These are phyloP conservation scores for Tipula helvola DNA, from an alignment of 2,888 invertebrate genomes.

Conservation along the genomic window DNA sequence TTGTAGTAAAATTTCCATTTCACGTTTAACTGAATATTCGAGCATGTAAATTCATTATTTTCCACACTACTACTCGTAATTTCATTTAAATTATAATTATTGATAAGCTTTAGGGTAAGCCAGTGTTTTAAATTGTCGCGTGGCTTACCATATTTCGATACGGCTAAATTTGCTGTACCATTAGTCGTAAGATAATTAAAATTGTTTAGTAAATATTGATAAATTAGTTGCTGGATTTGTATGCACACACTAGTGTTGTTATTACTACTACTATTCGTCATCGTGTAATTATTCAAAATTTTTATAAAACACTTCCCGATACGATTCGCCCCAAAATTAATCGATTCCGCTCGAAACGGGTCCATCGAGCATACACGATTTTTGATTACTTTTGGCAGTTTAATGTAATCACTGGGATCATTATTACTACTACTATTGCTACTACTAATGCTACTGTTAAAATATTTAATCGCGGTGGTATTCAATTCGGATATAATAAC, in stretches of 20 bases:
- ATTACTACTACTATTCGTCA: conserved; percentile 14
- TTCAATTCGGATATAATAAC: conserved; percentile 23
- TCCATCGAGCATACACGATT: background rate
- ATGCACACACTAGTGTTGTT: conserved; percentile 27
- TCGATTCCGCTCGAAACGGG: conserved; percentile 9
- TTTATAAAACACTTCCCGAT: conserved; percentile 24
- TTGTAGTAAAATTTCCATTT: conserved; percentile 27
- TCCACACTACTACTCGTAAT: conserved; percentile 21
- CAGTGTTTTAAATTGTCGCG: conserved; percentile 22
- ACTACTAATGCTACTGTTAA: background rate
- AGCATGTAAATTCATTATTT: conserved; percentile 24
- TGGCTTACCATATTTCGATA: conserved; percentile 30
- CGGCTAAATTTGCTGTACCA: conserved; percentile 13
- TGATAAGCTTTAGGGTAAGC: conserved; percentile 23
- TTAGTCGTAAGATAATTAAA: conserved; percentile 9
- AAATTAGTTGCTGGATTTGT: conserved; percentile 23
- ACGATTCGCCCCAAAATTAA: conserved; percentile 27
- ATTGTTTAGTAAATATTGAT: conserved; percentile 17
- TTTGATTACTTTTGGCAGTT: background rate
- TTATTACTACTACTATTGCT: background rate
- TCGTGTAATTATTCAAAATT: conserved; percentile 17
- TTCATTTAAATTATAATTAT: conserved; percentile 18
- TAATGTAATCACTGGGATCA: background rate
- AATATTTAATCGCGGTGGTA: background rate
- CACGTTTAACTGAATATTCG: conserved; percentile 28